Percentiles rank a stretch among this genome's conserved stretches.
Conservation (phyloP, 2,113 vertebrate species). For the Ochotona princeps region DNA sequence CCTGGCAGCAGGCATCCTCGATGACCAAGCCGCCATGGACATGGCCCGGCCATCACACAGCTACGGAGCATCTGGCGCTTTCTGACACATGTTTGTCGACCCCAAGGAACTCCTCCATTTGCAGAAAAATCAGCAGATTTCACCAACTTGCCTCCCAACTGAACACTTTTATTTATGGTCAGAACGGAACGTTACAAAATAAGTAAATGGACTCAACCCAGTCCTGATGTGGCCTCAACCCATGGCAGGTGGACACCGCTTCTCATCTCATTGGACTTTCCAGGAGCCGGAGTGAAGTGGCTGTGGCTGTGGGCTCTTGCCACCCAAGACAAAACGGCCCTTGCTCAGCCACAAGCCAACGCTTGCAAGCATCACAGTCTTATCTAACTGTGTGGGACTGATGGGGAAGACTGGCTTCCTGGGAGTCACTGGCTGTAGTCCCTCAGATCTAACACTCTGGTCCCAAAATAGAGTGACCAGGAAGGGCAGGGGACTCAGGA, state of each 20-base stretch:
- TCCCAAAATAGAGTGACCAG: not conserved
- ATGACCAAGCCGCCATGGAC: fast-evolving
- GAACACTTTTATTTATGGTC: not conserved
- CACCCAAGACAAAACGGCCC: no score
- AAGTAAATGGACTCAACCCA: fast-evolving
- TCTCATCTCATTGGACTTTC: not conserved
- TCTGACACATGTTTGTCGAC: not conserved
- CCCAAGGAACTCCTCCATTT: not conserved
- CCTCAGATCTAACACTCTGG: not conserved
- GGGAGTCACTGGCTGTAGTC: not conserved
- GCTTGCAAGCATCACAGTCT: not conserved
- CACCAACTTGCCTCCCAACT: not conserved
- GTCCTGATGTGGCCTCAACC: not conserved
- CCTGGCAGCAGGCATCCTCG: not conserved
- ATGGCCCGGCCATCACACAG: no score
- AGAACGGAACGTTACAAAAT: not conserved
- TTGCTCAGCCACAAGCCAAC: not conserved
- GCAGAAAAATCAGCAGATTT: conserved; percentile 2
- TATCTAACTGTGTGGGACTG: not conserved
- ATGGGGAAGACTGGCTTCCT: not conserved
- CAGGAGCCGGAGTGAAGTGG: not conserved
- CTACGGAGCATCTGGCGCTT: no score
- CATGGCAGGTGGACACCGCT: fast-evolving
- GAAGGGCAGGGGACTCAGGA: not conserved
- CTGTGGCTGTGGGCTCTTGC: not conserved